These are phyloP conservation scores for Tribolium castaneum DNA, from an alignment of 1,140 invertebrate species.

Conservation along the genomic window DNA sequence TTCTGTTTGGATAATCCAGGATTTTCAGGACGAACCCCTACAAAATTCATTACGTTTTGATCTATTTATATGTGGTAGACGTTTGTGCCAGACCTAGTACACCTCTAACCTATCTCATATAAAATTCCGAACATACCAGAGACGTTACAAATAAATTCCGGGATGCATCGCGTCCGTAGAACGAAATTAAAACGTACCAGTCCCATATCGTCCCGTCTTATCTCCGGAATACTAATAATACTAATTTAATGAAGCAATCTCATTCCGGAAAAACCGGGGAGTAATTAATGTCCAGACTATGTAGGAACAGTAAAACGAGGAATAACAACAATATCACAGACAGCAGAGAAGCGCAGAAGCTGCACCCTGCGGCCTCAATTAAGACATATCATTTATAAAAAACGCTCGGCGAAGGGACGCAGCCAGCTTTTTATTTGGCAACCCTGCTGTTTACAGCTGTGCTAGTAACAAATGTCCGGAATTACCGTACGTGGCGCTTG, in stretches of 20 bases:
- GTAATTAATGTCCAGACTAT: conserved; percentile 30
- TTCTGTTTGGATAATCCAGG: conserved; percentile 22
- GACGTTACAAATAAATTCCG: conserved; percentile 26
- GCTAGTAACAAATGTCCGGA: conserved; percentile 39
- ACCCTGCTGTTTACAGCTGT: conserved; percentile 38
- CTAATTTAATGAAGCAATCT: conserved; percentile 33
- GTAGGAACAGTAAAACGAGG: not conserved
- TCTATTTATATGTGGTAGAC: conserved; percentile 16
- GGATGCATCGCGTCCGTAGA: conserved; percentile 4
- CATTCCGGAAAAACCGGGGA: conserved; percentile 6
- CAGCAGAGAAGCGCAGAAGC: conserved; percentile 25
- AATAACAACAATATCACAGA: conserved; percentile 35
- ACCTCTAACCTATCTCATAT: not conserved
- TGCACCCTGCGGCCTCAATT: conserved; percentile 31
- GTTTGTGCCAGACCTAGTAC: conserved; percentile 6
- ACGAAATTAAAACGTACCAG: conserved; percentile 27
- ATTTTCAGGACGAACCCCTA: conserved; percentile 23
- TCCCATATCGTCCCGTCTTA: conserved; percentile 14
- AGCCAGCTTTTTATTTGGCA: conserved; percentile 33
- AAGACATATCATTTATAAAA: conserved; percentile 43
- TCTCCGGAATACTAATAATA: conserved; percentile 27
- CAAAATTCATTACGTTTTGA: conserved; percentile 34
- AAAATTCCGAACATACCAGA: conserved; percentile 25
- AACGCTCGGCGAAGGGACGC: conserved; percentile 19
- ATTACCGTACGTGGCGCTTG: conserved; percentile 40